Evolutionary conservation across 2,888 invertebrate genomes (phyloP).

Genomic region (Magallana nippona): DNA sequence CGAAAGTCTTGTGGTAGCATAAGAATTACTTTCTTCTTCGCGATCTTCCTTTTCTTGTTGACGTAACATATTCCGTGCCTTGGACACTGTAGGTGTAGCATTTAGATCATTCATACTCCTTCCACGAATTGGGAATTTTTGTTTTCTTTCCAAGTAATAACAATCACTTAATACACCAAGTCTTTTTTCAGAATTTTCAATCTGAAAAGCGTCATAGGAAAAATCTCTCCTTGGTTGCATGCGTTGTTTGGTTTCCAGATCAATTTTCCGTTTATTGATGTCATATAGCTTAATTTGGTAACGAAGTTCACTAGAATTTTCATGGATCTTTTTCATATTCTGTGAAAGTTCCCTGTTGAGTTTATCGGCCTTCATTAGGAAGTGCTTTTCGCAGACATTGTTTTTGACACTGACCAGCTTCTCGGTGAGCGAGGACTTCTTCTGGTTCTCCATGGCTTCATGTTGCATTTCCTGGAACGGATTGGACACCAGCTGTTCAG

Average conservation of each 20-base stretch:
- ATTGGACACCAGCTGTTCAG: constrained; percentile 72
- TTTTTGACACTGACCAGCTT: constrained; percentile 74
- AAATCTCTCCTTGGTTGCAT: constrained; percentile 69
- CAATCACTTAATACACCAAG: constrained; percentile 67
- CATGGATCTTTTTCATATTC: constrained; percentile 65
- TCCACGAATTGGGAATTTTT: constrained; percentile 65
- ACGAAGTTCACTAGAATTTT: constrained; percentile 66
- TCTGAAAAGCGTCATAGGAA: constrained; percentile 70
- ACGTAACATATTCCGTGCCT: constrained; percentile 65
- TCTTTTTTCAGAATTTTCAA: constrained; percentile 65
- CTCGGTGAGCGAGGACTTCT: constrained; percentile 69
- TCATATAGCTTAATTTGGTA: constrained; percentile 74
- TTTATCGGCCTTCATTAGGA: constrained; percentile 57
- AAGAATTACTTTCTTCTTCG: constrained; percentile 53
- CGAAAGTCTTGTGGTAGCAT: constrained; percentile 52
- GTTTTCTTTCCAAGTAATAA: constrained; percentile 67
- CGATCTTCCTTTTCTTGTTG: constrained; percentile 55
- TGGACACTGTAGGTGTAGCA: constrained; percentile 67
- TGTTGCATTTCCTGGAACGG: constrained; percentile 69
- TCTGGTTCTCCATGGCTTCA: constrained; percentile 65
- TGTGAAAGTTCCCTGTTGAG: constrained; percentile 65
- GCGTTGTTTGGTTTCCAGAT: constrained; percentile 68
- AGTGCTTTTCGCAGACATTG: constrained; percentile 73
- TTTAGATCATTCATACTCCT: constrained; percentile 63
- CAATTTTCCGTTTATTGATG: constrained; percentile 70